Evolutionary conservation across 2,113 vertebrate genomes (phyloP).

Genomic region (Carettochelys insculpta): DNA sequence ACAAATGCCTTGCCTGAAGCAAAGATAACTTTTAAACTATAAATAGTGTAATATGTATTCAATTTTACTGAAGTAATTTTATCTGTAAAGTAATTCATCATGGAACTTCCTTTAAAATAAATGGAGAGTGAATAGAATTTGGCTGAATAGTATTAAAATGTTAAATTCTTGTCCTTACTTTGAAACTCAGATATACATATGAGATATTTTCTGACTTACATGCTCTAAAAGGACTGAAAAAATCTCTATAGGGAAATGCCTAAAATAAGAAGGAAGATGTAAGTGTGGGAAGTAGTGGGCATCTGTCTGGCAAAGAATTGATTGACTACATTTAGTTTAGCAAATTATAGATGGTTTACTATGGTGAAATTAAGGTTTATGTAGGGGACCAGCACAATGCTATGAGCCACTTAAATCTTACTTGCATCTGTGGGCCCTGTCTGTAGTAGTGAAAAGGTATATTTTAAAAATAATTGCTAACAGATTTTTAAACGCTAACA

Average conservation of each 20-base stretch:
- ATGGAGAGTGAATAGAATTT: conserved; percentile 20
- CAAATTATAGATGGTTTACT: accelerated
- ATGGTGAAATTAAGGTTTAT: neutral
- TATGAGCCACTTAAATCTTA: accelerated
- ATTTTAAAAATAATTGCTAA: too few relatives aligned
- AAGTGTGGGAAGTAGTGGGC: neutral
- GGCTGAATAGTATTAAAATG: neutral
- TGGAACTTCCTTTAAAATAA: conserved; percentile 26
- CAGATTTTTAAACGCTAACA: neutral
- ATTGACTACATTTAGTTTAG: neutral
- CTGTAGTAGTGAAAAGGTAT: neutral
- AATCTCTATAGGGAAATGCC: neutral
- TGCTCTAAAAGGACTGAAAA: neutral
- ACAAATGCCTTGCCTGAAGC: conserved; percentile 38
- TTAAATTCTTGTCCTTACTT: conserved; percentile 2
- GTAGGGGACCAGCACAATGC: neutral
- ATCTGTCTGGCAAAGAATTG: neutral
- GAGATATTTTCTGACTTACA: neutral
- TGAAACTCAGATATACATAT: neutral
- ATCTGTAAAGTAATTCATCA: conserved; percentile 24
- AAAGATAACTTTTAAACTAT: conserved; percentile 45
- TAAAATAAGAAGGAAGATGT: accelerated
- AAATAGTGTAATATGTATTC: conserved; percentile 51
- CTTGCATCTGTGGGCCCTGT: neutral
- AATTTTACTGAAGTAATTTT: conserved; percentile 32